Base-by-base conservation (phyloP, 2,113 vertebrate genomes). In the Rhagologus leucostigma region DNA sequence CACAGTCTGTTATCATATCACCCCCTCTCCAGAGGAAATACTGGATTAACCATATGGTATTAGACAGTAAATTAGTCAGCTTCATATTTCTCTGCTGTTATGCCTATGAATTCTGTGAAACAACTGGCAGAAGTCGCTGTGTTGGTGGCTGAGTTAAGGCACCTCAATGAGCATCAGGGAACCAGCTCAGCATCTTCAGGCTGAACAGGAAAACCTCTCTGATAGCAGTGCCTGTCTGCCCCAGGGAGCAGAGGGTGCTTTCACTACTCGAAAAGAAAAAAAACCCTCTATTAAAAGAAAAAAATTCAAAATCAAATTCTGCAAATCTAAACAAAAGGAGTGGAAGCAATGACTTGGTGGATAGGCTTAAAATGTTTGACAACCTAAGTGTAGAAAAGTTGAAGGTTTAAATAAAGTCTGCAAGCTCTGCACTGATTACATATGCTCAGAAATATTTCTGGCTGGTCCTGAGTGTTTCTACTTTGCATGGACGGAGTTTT, bases 401-500 rank as follows among this genome's bases (percentile, higher is more conserved):
- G 84, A 94, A 57, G 53, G 67, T 94, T 97, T 96, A 96, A 88
- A 70, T 77, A 74, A 97, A 97, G 88, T 79, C 83, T 91, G 77
- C 21, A 1, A 95, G 94, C 88, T 87, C 74, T 68, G 65, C 2
- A 2, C 88, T 78, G 60, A 83, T 94, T 93, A 89, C 79, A 42
- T 60, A 82, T 0, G 0, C 57, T 73, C 55, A 85, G 70, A 95
- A 96, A 91, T 92, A 95, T 90, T 95, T 74, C 84, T 93, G 86
- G 69, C 89, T 64, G 20, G 32, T 92, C n/a, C 80, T 39, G 18
- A 60, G 50, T 35, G 37, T 89, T 92, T 95, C 47, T 90, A 42
- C 78, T 82, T 74, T 70, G 50, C 62, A 42, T 12, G 55, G 68
- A 17, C 52, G 7, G 41, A 91, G 47, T 6, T 74, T 47, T 82